These are phyloP conservation scores for Glandiceps talaboti DNA, from an alignment of 53 echinoderm and acorn worm genomes.

Conservation along the genomic window DNA sequence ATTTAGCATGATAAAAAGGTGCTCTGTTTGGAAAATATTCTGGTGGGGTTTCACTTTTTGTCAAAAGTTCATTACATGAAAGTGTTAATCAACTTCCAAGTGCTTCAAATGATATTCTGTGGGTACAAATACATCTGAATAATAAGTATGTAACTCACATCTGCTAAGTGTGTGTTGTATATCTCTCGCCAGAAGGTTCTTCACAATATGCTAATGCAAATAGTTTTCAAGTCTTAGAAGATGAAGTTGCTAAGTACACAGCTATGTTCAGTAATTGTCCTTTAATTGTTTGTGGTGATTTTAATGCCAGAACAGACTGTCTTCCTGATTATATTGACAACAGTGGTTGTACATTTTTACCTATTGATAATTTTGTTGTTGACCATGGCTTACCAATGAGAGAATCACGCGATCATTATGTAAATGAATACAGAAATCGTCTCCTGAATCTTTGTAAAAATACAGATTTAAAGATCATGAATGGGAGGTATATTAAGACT, in stretches of 20 bases:
- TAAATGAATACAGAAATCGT: no score
- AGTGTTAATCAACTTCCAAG: background rate
- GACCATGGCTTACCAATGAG: no score
- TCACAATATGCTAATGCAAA: background rate
- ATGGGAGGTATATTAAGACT: no score
- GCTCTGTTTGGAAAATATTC: background rate
- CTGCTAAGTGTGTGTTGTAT: background rate
- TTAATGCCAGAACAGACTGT: no score
- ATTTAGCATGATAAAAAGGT: background rate
- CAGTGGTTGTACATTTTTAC: no score
- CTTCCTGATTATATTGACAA: no score
- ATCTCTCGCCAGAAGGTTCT: background rate
- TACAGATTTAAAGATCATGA: no score
- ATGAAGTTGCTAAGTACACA: background rate
- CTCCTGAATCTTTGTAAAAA: no score
- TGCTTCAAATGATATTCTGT: background rate
- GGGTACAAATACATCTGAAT: background rate
- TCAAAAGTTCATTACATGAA: background rate
- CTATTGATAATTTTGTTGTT: no score
- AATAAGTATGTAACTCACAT: background rate
- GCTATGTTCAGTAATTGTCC: background rate
- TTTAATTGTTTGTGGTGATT: no score
- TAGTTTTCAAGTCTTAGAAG: background rate
- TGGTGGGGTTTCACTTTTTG: background rate
- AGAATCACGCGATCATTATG: no score